A percentile compares a stretch with the other conserved stretches of the same genome.
phyloP scores from a whole-genome alignment of 2,888 invertebrate genomes.

The Apomyelois bistriatella region DNA sequence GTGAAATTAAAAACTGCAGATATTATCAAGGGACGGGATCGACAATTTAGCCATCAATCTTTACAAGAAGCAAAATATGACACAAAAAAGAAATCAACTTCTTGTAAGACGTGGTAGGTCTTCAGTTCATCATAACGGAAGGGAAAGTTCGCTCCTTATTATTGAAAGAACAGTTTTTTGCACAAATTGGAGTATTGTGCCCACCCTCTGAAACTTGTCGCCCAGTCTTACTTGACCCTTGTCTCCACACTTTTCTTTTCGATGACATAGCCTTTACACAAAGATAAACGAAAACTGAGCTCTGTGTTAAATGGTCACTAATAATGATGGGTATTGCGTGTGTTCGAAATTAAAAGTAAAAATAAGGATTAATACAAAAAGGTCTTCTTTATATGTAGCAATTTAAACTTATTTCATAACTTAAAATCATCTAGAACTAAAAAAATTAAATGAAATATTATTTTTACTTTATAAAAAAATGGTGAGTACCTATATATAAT shows the following conservation, averaged over 20 bases:
- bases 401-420: too few relatives aligned
- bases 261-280: conserved; percentile 19
- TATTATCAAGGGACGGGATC: neutral
- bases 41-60: conserved; percentile 21
- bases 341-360: conserved; percentile 47
- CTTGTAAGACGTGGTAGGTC: conserved; percentile 33
- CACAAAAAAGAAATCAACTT: conserved; percentile 14
- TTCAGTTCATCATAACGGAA: conserved; percentile 37
- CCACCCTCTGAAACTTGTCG: conserved; percentile 44
- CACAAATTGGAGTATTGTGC: conserved; percentile 52
- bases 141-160: conserved; percentile 43
- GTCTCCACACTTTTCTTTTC: conserved; percentile 24
- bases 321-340: conserved; percentile 57
- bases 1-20: neutral
- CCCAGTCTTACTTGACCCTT: conserved; percentile 35
- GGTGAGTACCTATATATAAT: too few relatives aligned
- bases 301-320: conserved; percentile 36
- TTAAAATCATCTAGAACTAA: too few relatives aligned
- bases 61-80: conserved; percentile 13
- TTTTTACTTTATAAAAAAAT: too few relatives aligned
- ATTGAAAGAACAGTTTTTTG: conserved; percentile 42
- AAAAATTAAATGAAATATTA: too few relatives aligned
- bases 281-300: conserved; percentile 33
- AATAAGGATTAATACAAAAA: conserved; percentile 30
- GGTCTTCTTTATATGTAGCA: too few relatives aligned